Evolutionary conservation across 2,797 vertebrate species (phyloP).

Genomic region (Dicrostonyx torquatus): DNA sequence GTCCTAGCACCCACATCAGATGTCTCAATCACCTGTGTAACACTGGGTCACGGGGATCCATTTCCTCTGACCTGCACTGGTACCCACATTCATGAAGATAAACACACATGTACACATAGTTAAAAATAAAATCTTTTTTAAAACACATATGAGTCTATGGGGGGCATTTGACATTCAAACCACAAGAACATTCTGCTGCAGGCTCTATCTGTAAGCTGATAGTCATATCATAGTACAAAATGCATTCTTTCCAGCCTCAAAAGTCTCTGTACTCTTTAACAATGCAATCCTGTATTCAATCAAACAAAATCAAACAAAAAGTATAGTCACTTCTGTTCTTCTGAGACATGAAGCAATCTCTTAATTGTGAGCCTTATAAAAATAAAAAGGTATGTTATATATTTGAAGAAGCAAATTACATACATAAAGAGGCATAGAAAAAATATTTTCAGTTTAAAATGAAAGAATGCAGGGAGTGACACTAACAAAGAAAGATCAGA

Average conservation of each 20-base stretch:
- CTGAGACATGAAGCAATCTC: background rate
- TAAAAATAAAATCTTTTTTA: background rate
- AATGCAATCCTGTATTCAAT: background rate
- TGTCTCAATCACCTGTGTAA: background rate
- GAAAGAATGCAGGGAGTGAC: too few relatives aligned
- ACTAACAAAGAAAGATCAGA: background rate
- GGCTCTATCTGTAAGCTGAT: background rate
- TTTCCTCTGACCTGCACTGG: too few relatives aligned
- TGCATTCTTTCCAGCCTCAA: background rate
- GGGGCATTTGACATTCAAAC: background rate
- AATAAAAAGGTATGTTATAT: too few relatives aligned
- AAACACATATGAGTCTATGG: background rate
- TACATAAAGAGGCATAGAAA: background rate
- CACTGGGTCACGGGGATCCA: background rate
- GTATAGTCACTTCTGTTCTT: background rate
- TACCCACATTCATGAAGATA: background rate
- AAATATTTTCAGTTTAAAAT: background rate
- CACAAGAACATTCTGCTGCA: background rate
- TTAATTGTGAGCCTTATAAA: background rate
- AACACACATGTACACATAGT: background rate
- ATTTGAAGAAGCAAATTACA: background rate
- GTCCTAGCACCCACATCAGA: background rate
- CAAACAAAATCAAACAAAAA: too few relatives aligned
- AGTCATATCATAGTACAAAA: background rate
- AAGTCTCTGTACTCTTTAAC: background rate